Evolutionary conservation across 2,797 vertebrate species (phyloP).

Genomic region (Sebastolobus altivelis): DNA sequence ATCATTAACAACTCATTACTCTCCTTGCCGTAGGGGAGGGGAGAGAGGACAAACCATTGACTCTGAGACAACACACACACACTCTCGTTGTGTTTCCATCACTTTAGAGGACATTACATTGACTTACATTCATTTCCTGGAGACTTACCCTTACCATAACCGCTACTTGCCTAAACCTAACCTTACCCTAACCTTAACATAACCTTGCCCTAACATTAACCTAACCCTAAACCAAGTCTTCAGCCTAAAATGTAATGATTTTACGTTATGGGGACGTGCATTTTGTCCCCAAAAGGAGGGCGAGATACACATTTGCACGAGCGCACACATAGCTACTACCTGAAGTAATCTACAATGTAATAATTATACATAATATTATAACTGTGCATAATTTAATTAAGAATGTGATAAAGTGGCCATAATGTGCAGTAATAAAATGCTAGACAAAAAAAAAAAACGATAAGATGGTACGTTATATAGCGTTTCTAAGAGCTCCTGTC

Average conservation of each 20-base stretch:
- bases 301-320: neutral
- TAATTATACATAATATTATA: slow-evolving; percentile 64
- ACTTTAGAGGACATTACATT: too few species aligned
- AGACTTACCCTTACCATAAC: too few species aligned
- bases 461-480: neutral
- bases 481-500: slow-evolving; percentile 13
- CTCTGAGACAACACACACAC: slow-evolving; percentile 37
- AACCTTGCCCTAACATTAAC: too few species aligned
- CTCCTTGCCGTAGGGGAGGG: slow-evolving; percentile 68
- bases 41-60: slow-evolving; percentile 67
- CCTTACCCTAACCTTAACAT: too few species aligned
- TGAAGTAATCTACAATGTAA: slow-evolving; percentile 45
- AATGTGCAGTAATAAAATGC: slow-evolving; percentile 55
- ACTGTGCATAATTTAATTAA: slow-evolving; percentile 66
- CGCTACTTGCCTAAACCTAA: too few species aligned
- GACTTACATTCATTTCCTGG: too few species aligned
- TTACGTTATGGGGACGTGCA: too few species aligned
- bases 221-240: too few species aligned
- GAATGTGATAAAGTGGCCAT: slow-evolving; percentile 59
- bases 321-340: slow-evolving; percentile 19
- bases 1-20: slow-evolving; percentile 79
- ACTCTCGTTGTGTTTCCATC: slow-evolving; percentile 5
- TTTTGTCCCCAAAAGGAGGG: too few species aligned
- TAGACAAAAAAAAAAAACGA: slow-evolving; percentile 3
- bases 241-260: too few species aligned